Conservation (phyloP, 1,140 invertebrate species). For the Aporrectodea caliginosa region DNA sequence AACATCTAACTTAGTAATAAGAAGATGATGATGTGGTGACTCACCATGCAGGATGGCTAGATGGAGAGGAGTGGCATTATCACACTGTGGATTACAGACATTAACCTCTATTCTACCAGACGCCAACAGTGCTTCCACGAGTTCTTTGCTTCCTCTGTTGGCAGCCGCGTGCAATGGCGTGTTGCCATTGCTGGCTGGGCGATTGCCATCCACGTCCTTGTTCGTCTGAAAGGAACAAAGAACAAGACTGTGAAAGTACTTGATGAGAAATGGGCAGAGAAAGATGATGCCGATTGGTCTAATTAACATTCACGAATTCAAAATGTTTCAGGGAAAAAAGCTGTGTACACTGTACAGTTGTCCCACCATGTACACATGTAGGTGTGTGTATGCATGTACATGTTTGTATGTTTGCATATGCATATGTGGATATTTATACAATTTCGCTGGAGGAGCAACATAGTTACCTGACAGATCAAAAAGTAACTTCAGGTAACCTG, state of each 20-base stretch:
- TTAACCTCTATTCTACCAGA: constrained; percentile 43
- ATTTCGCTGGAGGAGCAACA: too few species aligned
- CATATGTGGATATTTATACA: too few species aligned
- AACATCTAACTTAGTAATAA: not conserved
- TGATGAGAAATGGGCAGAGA: constrained; percentile 33
- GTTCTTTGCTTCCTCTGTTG: constrained; percentile 44
- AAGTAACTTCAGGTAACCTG: too few species aligned
- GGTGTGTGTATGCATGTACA: too few species aligned
- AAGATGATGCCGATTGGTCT: not conserved
- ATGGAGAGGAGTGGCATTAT: constrained; percentile 52
- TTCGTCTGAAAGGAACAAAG: constrained; percentile 38
- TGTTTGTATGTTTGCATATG: too few species aligned
- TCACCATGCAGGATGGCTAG: constrained; percentile 54
- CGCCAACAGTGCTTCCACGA: constrained; percentile 44
- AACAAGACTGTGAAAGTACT: constrained; percentile 49
- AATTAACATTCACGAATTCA: not conserved
- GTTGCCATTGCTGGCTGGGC: constrained; percentile 50
- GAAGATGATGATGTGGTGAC: not conserved
- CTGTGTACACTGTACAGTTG: not conserved
- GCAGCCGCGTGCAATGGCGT: constrained; percentile 52
- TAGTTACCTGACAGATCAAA: too few species aligned
- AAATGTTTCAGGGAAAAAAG: not conserved
- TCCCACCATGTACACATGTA: too few species aligned
- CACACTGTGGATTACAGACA: constrained; percentile 48
- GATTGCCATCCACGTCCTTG: constrained; percentile 43